Evolutionary conservation across 2,888 invertebrate species (phyloP), one percentile per base, ranked within the genome.

Genomic region (Cryptocheilus praepositus): DNA sequence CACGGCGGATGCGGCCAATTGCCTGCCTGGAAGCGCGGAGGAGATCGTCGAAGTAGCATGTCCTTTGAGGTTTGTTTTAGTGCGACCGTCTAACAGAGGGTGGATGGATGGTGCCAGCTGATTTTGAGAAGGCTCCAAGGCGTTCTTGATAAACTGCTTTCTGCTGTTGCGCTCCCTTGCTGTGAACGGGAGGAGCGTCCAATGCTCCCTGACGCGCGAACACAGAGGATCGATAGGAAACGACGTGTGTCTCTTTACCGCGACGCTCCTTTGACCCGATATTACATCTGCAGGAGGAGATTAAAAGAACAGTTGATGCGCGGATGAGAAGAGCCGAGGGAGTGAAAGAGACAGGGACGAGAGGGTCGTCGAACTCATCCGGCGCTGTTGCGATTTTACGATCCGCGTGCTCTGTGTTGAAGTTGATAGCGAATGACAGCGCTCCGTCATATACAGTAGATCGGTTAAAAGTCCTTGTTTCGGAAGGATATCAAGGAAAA

Each of bases 381-480:
- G 18, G n/a, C 21, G 25, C 25, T 7, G 21, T 36, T 15, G 57
- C 18, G 53, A 53, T 36, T 61, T 61, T 53, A 53, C 53, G 25
- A 21, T 60, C 25, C 49, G 22, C 66, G 56, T 22, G 60, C 56
- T 63, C 66, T 62, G 61, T 59, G 19, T 3, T 52, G 18, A 13
- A 18, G 19, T n/a, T 52, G 18, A 21, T 15, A 52, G 36, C 36
- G 11, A 36, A 36, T 36, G 36, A 36, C 36, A 36, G 36, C 36
- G 11, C 36, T 36, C 11, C 11, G 8, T 36, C 8, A 36, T 36
- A 5, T 11, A 11, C 13, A 11, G 25, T 5, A 25, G 5, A 25
- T 25, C 25, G 25, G 25, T 25, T 25, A 25, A 25, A 25, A 25
- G 25, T 5, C 3, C 3, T 25, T 2, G 25, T 25, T 5, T 25